Evolutionary conservation across 2,113 vertebrate genomes (phyloP).

Genomic region (Mandrillus leucophaeus): DNA sequence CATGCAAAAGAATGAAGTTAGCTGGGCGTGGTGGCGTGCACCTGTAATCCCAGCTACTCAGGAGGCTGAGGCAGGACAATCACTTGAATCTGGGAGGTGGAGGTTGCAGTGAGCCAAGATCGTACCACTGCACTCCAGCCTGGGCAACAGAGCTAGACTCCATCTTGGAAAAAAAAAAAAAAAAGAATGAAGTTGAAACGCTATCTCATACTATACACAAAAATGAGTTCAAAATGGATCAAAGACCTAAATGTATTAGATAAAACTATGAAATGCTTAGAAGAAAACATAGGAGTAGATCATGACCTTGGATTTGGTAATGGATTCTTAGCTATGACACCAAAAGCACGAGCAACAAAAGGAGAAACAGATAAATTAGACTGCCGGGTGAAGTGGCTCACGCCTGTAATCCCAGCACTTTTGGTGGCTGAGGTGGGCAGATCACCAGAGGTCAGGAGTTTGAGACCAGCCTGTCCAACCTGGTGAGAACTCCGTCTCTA

Average conservation of each 20-base stretch:
- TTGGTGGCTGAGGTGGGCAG: background rate
- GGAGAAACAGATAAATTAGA: background rate
- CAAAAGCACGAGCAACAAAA: slow-evolving; percentile 29
- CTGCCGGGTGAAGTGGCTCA: background rate
- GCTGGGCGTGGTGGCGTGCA: no score
- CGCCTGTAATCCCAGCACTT: background rate
- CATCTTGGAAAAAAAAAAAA: no score
- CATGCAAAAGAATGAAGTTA: background rate
- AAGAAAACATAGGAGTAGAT: background rate
- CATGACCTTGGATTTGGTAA: background rate
- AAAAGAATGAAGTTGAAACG: background rate
- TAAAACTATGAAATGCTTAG: slow-evolving; percentile 13
- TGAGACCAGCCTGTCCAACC: background rate
- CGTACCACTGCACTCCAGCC: no score
- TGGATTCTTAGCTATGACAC: slow-evolving; percentile 1
- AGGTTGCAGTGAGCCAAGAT: no score
- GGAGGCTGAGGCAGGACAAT: no score
- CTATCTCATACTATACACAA: background rate
- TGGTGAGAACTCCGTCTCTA: no score
- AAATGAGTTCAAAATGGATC: slow-evolving; percentile 19
- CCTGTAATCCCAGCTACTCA: no score
- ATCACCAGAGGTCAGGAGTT: background rate
- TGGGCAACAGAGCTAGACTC: no score
- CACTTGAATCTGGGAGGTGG: no score
- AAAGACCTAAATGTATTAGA: background rate